Evolutionary conservation across 53 echinoderm and acorn worm genomes (phyloP).

Genomic region (Henricia sp.): DNA sequence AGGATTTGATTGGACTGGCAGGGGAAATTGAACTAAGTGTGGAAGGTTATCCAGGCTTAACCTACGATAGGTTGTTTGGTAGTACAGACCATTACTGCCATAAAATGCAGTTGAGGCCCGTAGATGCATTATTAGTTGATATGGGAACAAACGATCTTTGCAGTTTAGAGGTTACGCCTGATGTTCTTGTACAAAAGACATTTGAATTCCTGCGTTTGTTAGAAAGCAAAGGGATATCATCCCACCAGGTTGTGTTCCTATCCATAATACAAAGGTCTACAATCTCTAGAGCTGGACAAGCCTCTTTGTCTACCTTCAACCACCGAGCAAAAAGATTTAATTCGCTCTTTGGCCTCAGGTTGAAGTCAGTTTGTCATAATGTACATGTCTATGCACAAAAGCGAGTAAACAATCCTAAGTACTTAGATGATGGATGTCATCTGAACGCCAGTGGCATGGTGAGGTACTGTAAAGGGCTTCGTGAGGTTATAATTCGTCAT

Average conservation of each 20-base stretch:
- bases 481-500: background rate
- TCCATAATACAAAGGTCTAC: background rate
- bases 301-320: background rate
- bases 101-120: background rate
- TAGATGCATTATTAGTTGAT: background rate
- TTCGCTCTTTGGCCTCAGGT: background rate
- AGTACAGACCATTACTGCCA: background rate
- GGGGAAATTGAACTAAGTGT: background rate
- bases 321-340: background rate
- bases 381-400: background rate
- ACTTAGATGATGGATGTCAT: slow-evolving; percentile 8
- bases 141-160: slow-evolving; percentile 13
- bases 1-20: background rate
- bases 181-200: background rate
- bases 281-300: background rate
- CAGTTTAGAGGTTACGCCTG: background rate
- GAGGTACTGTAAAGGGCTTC: slow-evolving; percentile 1
- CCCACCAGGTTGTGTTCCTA: slow-evolving; percentile 1
- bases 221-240: background rate
- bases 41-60: background rate
- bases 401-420: background rate
- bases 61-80: background rate
- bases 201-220: background rate
- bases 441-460: background rate
- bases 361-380: background rate